Evolutionary conservation across 2,113 vertebrate species (phyloP), one percentile per base, ranked within the genome.

Genomic region (Atractosteus spatula): DNA sequence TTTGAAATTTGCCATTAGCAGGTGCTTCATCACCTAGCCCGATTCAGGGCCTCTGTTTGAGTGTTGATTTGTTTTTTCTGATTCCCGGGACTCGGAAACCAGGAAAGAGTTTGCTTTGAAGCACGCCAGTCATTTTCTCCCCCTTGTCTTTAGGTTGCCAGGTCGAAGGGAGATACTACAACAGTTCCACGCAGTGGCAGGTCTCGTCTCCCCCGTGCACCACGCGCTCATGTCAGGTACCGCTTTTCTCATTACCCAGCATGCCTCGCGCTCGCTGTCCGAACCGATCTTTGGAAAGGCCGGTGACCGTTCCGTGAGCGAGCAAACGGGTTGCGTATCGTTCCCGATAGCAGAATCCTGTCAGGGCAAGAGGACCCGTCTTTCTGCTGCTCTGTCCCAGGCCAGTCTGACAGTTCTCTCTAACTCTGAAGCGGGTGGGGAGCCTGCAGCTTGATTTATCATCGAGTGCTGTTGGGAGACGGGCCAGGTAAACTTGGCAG

Each of bases 161-260:
- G 82, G 90, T 96, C 77, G 93, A 90, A 70, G 96, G 95, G 69
- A 89, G 82, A 17, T 89, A 85, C 0, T 97, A 97, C 68, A 99
- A 97, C 88, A 99, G 94, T 85, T 97, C 97, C 0, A 91, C 88
- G 69, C 93, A 89, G 67, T 99, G 97, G 97, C 93, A 91, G 59
- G 89, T 78, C 17, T 80, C 91, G 7, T 74, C 78, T 41, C 93
- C 96, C 41, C 95, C 95, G 45, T 99, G 97, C 67, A 73, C 93
- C 62, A 94, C 86, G 0, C 89, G 81, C 8, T 90, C 94, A 71
- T 99, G 97, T 80, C 97, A 98, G 95, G 97, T 99, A 87, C 82
- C 29, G 84, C 71, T 43, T 45, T 57, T 4, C 79, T 43, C 66
- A 64, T 62, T 41, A 54, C 14, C 29, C 10, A 42, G 14, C 44